These are phyloP conservation scores for Heliconius melpomene DNA, from an alignment of 1,140 invertebrate genomes.

Conservation along the genomic window DNA sequence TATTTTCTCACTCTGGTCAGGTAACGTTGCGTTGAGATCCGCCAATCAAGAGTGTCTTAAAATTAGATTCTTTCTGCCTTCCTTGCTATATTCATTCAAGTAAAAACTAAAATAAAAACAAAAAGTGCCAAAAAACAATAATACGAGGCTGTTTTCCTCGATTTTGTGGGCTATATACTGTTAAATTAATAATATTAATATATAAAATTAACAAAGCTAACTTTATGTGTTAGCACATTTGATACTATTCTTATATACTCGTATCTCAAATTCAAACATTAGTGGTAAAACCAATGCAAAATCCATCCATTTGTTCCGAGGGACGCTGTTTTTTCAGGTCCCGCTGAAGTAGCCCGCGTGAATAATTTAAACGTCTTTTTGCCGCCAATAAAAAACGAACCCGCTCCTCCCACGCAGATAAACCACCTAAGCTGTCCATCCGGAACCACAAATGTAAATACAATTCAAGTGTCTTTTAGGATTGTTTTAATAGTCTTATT, in stretches of 20 bases:
- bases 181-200: no score
- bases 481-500: no score
- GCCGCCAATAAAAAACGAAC: slow-evolving; percentile 26
- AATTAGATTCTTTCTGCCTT: no score
- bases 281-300: background rate
- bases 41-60: no score
- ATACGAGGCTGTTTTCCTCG: no score
- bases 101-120: no score
- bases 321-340: slow-evolving; percentile 25
- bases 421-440: background rate
- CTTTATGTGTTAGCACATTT: background rate
- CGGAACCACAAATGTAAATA: background rate
- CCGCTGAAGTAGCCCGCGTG: slow-evolving; percentile 12
- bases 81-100: no score
- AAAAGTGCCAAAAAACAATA: no score
- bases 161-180: no score
- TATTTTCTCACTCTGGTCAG: no score
- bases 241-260: background rate
- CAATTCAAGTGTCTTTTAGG: background rate
- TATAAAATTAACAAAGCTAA: background rate
- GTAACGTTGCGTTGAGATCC: no score
- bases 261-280: slow-evolving; percentile 2
- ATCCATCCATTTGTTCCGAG: slow-evolving; percentile 9
- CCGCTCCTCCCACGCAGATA: slow-evolving; percentile 15
- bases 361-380: slow-evolving; percentile 28